Evolutionary conservation across 2,888 invertebrate genomes (phyloP).

Genomic region (Scaptomyza flava): DNA sequence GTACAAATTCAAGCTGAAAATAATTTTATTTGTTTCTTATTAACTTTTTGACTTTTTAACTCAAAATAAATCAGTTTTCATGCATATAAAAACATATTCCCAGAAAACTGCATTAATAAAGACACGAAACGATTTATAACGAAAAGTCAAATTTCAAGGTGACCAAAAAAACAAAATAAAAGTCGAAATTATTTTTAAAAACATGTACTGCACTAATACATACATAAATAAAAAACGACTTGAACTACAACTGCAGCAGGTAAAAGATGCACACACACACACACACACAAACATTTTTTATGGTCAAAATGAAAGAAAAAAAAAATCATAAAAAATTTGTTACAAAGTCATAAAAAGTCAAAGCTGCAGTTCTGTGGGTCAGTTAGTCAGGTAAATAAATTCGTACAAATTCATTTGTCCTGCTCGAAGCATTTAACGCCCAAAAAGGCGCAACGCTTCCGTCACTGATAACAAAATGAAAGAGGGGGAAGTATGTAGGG

Average conservation of each 20-base stretch:
- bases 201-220: slow-evolving; percentile 6
- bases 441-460: slow-evolving; percentile 56
- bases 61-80: slow-evolving; percentile 10
- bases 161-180: slow-evolving; percentile 33
- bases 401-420: slow-evolving; percentile 63
- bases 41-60: slow-evolving; percentile 43
- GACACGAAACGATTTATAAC: slow-evolving; percentile 65
- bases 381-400: slow-evolving; percentile 46
- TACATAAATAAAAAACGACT: slow-evolving; percentile 41
- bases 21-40: slow-evolving; percentile 3
- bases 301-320: slow-evolving; percentile 45
- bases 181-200: slow-evolving; percentile 32
- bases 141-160: slow-evolving; percentile 72
- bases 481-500: slow-evolving; percentile 1
- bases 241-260: slow-evolving; percentile 36
- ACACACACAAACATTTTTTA: slow-evolving; percentile 49
- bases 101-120: slow-evolving; percentile 36
- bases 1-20: not conserved
- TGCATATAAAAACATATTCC: slow-evolving; percentile 54
- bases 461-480: slow-evolving; percentile 66
- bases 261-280: slow-evolving; percentile 57
- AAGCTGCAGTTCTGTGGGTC: slow-evolving; percentile 31
- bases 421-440: slow-evolving; percentile 65
- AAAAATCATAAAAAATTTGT: slow-evolving; percentile 77
- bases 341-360: slow-evolving; percentile 79